phyloP scores from a whole-genome alignment of 2,797 vertebrate species.

The Phylloscopus collybita region DNA sequence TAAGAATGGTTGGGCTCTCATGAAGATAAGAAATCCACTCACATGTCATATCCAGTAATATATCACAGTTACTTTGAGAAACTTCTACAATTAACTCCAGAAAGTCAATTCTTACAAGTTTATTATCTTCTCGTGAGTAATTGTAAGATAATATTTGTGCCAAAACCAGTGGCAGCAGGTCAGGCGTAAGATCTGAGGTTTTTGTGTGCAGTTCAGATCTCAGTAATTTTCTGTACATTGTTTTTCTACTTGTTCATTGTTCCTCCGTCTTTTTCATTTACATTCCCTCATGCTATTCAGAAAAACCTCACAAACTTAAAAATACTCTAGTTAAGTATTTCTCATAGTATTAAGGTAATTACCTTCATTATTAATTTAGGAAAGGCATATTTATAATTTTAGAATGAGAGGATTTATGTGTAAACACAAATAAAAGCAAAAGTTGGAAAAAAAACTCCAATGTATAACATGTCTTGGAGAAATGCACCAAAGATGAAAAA shows the following conservation, averaged over 20 bases:
- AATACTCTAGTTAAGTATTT: neutral
- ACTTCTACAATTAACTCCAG: neutral
- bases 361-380: neutral
- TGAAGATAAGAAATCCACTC: neutral
- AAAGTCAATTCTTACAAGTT: neutral
- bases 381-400: neutral
- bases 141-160: neutral
- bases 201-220: neutral
- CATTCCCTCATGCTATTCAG: rapidly evolving
- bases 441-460: neutral
- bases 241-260: neutral
- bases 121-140: neutral
- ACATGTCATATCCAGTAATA: neutral
- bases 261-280: neutral
- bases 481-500: neutral
- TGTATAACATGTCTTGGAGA: neutral
- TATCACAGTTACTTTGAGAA: neutral
- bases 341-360: neutral
- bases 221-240: neutral
- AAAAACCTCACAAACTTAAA: neutral
- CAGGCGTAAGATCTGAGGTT: neutral
- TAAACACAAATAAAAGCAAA: neutral
- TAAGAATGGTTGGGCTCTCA: neutral
- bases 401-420: neutral
- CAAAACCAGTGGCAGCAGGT: neutral